Evolutionary conservation across 1,140 invertebrate genomes (phyloP).

Genomic region (Cotesia vestalis): DNA sequence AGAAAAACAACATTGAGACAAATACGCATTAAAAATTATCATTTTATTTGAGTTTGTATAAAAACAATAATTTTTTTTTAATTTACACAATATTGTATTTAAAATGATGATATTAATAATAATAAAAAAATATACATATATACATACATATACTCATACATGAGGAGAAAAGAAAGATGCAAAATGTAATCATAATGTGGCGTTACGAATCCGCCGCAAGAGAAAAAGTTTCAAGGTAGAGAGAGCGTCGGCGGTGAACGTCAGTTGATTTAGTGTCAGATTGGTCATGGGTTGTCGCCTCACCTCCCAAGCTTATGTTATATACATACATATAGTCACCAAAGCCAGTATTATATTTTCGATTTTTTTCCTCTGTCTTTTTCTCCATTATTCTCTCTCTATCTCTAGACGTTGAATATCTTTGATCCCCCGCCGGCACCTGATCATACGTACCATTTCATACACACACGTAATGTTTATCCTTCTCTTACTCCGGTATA

Average conservation of each 20-base stretch:
- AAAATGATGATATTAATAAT: not conserved
- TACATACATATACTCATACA: not conserved
- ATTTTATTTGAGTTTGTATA: too few species aligned
- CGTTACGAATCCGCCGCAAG: slow-evolving; percentile 23
- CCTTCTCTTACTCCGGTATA: slow-evolving; percentile 32
- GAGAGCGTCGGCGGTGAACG: slow-evolving; percentile 39
- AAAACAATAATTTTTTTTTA: too few species aligned
- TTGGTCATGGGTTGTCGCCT: slow-evolving; percentile 61
- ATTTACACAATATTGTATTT: too few species aligned
- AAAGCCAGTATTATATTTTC: slow-evolving; percentile 47
- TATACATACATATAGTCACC: slow-evolving; percentile 21
- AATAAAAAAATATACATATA: not conserved
- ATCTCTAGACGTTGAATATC: slow-evolving; percentile 41
- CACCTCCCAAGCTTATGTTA: slow-evolving; percentile 42
- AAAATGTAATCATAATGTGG: slow-evolving; percentile 32
- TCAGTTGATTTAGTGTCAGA: slow-evolving; percentile 60
- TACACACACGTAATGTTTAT: not conserved
- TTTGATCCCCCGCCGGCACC: slow-evolving; percentile 55
- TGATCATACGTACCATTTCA: slow-evolving; percentile 49
- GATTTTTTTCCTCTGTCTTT: slow-evolving; percentile 39
- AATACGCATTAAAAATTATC: too few species aligned
- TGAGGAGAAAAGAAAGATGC: slow-evolving; percentile 24
- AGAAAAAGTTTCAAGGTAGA: not conserved
- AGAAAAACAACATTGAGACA: too few species aligned
- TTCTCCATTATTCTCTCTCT: slow-evolving; percentile 28